Evolutionary conservation across 2,797 vertebrate species (phyloP).

Genomic region (Lepus oiostolus): DNA sequence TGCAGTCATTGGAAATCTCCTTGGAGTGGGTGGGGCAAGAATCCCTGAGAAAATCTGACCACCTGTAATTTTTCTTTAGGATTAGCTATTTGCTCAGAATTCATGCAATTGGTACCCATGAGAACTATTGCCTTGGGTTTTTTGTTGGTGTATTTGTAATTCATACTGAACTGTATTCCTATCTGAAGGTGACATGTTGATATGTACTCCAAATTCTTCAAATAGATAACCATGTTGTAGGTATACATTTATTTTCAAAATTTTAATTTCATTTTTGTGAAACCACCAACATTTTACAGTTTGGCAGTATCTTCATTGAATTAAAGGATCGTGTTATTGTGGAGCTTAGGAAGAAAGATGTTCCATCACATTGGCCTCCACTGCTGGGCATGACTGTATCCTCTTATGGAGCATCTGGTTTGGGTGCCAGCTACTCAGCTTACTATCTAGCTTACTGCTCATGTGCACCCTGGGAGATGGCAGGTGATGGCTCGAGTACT

Average conservation of each 20-base stretch:
- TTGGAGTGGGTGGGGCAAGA: background rate
- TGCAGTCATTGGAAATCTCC: background rate
- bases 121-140: background rate
- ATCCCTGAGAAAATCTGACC: background rate
- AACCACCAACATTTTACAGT: background rate
- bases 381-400: no score
- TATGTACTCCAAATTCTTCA: background rate
- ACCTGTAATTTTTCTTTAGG: background rate
- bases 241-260: background rate
- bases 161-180: background rate
- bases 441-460: no score
- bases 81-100: background rate
- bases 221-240: background rate
- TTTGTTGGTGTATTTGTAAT: constrained; percentile 23
- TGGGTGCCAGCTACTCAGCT: no score
- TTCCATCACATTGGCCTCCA: background rate
- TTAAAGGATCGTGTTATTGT: background rate
- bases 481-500: no score
- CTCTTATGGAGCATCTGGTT: no score
- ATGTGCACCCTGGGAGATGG: no score
- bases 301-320: background rate
- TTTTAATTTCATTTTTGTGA: background rate
- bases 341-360: background rate
- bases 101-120: background rate
- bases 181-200: background rate